Percentiles rank a stretch among this genome's conserved stretches.
These are phyloP conservation scores for Menidia menidia DNA, from an alignment of 2,797 vertebrate genomes.

Conservation along the genomic window DNA sequence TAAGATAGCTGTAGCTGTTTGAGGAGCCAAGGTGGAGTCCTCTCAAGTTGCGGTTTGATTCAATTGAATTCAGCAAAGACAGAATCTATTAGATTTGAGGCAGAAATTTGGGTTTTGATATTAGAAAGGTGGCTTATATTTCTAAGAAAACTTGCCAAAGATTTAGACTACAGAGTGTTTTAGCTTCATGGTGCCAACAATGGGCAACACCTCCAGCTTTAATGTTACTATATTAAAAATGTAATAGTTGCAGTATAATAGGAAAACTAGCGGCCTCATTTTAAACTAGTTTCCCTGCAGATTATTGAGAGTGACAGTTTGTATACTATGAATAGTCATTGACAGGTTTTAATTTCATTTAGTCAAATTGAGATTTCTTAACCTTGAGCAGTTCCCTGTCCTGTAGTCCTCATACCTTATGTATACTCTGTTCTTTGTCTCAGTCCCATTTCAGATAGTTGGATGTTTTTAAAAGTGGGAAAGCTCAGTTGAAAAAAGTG, in stretches of 20 bases:
- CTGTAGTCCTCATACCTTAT: slow-evolving; percentile 59
- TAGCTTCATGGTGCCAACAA: slow-evolving; percentile 25
- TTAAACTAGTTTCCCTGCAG: slow-evolving; percentile 29
- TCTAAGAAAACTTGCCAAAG: slow-evolving; percentile 42
- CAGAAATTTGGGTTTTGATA: slow-evolving; percentile 44
- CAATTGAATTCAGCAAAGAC: slow-evolving; percentile 43
- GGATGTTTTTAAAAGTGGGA: slow-evolving; percentile 29
- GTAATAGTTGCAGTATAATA: slow-evolving; percentile 6
- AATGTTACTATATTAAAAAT: slow-evolving; percentile 16
- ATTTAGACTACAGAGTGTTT: slow-evolving; percentile 23
- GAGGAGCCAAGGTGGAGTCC: slow-evolving; percentile 25
- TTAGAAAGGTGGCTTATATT: slow-evolving; percentile 56
- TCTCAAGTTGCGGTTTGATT: slow-evolving; percentile 57
- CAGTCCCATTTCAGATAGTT: slow-evolving; percentile 28
- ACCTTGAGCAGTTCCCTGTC: slow-evolving; percentile 47
- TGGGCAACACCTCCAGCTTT: background rate
- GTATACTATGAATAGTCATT: slow-evolving; percentile 39
- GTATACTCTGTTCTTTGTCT: slow-evolving; percentile 46
- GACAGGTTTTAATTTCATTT: slow-evolving; percentile 42
- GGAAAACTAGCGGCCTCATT: slow-evolving; percentile 36
- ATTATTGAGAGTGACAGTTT: slow-evolving; percentile 60
- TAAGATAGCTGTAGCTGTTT: slow-evolving; percentile 29
- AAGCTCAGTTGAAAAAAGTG: slow-evolving; percentile 42
- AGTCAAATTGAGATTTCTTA: slow-evolving; percentile 36
- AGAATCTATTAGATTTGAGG: slow-evolving; percentile 59